Evolutionary conservation across 2,888 invertebrate genomes (phyloP), one percentile per base, ranked within the genome.

Genomic region (Chaetoderma sp.): DNA sequence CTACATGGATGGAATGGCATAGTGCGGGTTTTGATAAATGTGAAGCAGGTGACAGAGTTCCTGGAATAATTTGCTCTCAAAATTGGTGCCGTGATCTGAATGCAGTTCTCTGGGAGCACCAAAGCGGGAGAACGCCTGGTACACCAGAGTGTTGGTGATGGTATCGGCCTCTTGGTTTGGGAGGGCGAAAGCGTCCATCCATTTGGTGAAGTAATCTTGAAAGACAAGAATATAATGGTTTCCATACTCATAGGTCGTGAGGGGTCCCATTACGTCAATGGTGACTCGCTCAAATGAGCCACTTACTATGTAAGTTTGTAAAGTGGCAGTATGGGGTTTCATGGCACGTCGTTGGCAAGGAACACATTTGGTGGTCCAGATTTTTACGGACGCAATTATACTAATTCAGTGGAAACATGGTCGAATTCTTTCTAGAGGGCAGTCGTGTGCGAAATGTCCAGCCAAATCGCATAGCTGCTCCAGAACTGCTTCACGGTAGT

Each of bases 31-130:
- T 74, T 70, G 16, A 61, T 60, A 49, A 70, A 64, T 1, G 65
- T 65, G 23, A 74, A 27, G n/a, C 18, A 72, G 36, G 23, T 44
- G 57, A 27, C 72, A 72, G 28, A 68, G 58, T 55, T 72, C 70
- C 18, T 28, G 13, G 25, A 72, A 68, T 47, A 72, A 28, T 16
- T 49, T 21, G n/a, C 70, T 70, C 21, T 72, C 62, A 58, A 68
- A 70, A 36, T 56, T 58, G 49, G 44, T 58, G 5, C 67, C 68
- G 54, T 67, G 63, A 42, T 71, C 72, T 0, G 65, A 60, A n/a
- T 73, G 68, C n/a, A 69, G 30, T 10, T 61, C 23, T 32, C 60
- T 54, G 8, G 70, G 68, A 33, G 63, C 60, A 27, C 74, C 70
- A 55, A 67, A 70, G 2, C 10, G 28, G 23, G 62, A 63, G 6